phyloP scores from a whole-genome alignment of 2,888 invertebrate genomes.

The Drosophila neoperkinsi region DNA sequence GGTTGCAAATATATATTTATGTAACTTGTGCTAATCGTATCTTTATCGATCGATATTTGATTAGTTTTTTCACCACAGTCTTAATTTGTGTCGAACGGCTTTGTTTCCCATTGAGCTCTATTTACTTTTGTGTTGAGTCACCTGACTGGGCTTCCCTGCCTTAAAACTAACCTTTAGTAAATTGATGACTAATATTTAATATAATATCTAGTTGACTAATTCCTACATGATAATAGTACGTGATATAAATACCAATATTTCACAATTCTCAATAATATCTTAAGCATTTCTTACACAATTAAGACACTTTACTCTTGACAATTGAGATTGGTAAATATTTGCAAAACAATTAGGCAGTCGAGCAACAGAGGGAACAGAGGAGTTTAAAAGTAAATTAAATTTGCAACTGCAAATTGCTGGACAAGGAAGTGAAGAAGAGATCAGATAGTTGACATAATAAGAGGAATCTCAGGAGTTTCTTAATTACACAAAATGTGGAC shows the following conservation, averaged over 20 bases:
- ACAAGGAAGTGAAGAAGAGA: not conserved
- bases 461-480: conserved; percentile 16
- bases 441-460: conserved; percentile 5
- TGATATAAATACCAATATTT: not conserved
- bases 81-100: not conserved
- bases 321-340: conserved; percentile 47
- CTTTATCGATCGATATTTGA: not conserved
- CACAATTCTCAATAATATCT: not conserved
- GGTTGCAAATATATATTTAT: conserved; percentile 1
- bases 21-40: not conserved
- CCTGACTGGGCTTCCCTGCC: conserved; percentile 7
- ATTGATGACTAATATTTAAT: not conserved
- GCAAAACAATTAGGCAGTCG: conserved; percentile 37
- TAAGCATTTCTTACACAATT: not conserved
- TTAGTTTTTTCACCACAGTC: not conserved
- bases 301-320: conserved; percentile 4
- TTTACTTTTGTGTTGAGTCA: conserved; percentile 9
- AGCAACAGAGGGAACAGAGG: not conserved
- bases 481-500: conserved; percentile 12
- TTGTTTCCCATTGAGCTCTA: not conserved
- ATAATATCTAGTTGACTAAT: not conserved
- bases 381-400: conserved; percentile 14
- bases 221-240: not conserved
- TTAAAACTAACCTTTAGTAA: not conserved
- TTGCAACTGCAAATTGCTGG: conserved; percentile 6